Conservation (phyloP, 2,888 invertebrate genomes). For the Diaprepes abbreviatus region DNA sequence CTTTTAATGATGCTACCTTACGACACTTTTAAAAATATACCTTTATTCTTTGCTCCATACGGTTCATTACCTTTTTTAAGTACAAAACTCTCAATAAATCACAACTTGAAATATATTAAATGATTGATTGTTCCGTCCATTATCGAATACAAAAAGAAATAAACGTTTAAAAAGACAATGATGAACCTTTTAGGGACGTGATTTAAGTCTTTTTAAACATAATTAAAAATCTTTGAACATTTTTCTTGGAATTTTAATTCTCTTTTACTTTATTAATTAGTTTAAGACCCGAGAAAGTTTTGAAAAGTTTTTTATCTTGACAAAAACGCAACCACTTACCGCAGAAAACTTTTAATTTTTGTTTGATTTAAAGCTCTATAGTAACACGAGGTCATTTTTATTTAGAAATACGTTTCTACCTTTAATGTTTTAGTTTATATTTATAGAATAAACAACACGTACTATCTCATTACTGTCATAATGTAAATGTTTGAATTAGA, state of each 20-base stretch:
- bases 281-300: neutral
- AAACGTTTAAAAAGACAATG: neutral
- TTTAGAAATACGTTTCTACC: too few relatives aligned
- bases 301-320: neutral
- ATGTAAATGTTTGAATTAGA: too few relatives aligned
- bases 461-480: too few relatives aligned
- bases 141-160: slow-evolving; percentile 1
- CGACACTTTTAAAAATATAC: neutral
- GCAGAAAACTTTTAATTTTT: too few relatives aligned
- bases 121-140: slow-evolving; percentile 1
- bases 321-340: neutral
- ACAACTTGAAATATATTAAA: slow-evolving; percentile 4
- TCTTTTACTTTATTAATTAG: neutral
- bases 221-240: neutral
- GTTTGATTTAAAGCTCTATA: too few relatives aligned
- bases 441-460: too few relatives aligned
- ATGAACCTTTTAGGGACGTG: neutral
- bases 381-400: too few relatives aligned
- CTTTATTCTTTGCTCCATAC: neutral
- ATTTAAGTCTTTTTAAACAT: neutral
- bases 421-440: too few relatives aligned
- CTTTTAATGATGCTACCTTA: neutral
- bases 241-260: neutral
- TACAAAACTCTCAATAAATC: slow-evolving; percentile 12
- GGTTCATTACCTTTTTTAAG: neutral